These are phyloP conservation scores for Mythimna vitellina DNA, from an alignment of 2,888 invertebrate species.

Conservation along the genomic window DNA sequence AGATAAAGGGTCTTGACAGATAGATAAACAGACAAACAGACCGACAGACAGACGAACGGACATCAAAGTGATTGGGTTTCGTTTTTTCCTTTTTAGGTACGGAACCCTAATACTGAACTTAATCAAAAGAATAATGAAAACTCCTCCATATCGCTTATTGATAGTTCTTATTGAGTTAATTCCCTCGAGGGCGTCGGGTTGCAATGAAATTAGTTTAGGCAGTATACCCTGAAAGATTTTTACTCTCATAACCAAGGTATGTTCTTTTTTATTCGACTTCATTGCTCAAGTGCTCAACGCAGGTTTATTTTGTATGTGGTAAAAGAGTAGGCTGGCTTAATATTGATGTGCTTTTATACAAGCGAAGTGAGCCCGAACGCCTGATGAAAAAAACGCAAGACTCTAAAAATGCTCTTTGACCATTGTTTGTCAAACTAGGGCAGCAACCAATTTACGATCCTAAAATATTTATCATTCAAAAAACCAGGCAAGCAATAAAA, in stretches of 20 bases:
- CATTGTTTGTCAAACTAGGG: background rate
- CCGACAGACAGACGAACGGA: too few relatives aligned
- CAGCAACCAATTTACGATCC: background rate
- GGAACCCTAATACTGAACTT: too few relatives aligned
- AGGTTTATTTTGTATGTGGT: background rate
- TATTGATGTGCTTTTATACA: background rate
- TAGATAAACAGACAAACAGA: too few relatives aligned
- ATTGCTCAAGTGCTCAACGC: background rate
- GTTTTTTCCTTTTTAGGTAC: too few relatives aligned
- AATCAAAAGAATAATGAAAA: too few relatives aligned
- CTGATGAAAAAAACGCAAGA: background rate
- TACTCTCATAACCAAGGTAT: background rate
- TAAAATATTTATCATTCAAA: background rate
- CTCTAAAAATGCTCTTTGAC: background rate
- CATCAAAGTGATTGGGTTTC: too few relatives aligned
- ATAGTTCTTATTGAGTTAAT: background rate
- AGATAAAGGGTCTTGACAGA: too few relatives aligned
- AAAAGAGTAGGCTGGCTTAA: background rate
- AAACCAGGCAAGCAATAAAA: constrained; percentile 6
- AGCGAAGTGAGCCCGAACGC: background rate
- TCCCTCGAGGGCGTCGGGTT: background rate
- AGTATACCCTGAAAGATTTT: background rate
- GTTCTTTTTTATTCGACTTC: too few relatives aligned
- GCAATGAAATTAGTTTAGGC: background rate
- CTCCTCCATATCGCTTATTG: too few relatives aligned